These are phyloP conservation scores for Corythornis leucogaster DNA, from an alignment of 2,797 vertebrate genomes.

Conservation along the genomic window DNA sequence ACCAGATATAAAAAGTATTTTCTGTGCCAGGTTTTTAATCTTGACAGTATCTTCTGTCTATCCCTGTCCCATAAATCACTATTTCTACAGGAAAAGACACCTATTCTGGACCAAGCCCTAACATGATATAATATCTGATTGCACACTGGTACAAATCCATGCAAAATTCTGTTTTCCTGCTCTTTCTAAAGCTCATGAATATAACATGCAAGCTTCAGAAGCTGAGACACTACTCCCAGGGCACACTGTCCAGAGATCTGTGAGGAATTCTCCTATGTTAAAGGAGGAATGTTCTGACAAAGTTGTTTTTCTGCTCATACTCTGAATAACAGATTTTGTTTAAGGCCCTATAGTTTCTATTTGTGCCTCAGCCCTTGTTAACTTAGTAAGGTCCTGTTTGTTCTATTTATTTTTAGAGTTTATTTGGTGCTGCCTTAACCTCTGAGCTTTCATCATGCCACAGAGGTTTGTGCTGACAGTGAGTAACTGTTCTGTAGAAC, in stretches of 20 bases:
- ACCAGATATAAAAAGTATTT: neutral
- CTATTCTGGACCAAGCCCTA: neutral
- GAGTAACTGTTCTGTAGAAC: neutral
- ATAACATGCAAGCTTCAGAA: neutral
- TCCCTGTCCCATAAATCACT: neutral
- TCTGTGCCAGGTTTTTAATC: neutral
- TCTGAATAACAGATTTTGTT: neutral
- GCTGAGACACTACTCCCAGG: neutral
- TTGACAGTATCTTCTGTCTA: neutral
- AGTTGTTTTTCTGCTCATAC: neutral
- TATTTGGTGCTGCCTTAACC: neutral
- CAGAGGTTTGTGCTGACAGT: neutral
- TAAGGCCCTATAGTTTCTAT: neutral
- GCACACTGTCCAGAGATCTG: neutral
- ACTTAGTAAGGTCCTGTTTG: neutral
- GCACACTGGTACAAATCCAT: neutral
- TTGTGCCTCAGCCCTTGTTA: neutral
- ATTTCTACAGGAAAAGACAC: neutral
- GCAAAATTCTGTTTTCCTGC: neutral
- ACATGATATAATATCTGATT: neutral
- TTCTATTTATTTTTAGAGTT: neutral
- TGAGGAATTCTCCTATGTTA: neutral
- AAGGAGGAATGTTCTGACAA: neutral
- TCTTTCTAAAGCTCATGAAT: neutral
- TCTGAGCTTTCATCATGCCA: neutral